Evolutionary conservation across 2,113 vertebrate genomes (phyloP), one percentile per base, ranked within the genome.

Genomic region (Taurulus bubalis): DNA sequence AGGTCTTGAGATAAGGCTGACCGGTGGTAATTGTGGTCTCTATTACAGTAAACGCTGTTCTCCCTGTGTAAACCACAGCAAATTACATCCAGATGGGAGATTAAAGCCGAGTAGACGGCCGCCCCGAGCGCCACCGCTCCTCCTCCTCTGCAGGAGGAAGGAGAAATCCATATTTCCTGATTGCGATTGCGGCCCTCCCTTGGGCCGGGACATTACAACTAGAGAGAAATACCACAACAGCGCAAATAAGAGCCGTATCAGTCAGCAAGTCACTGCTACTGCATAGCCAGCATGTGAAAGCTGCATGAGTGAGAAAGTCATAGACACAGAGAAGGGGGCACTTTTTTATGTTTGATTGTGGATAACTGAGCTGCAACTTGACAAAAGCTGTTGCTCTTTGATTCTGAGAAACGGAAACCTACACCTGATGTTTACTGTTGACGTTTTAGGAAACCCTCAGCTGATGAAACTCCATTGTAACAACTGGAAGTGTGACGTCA

Each of bases 61-160:
- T 94, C 92, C 86, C 91, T 91, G 84, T 95, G 92, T 95, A 95
- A 95, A 95, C 92, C 87, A 94, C 84, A 94, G 87, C 91, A 95
- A 95, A 96, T 95, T 94, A 94, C 94, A 88, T 92, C 94, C 94
- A 96, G 94, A 96, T 96, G 95, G 82, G 87, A 96, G 95, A 96
- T 96, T 95, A 95, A 95, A 95, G 94, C 87, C 84, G 89, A 92
- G 92, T 83, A 92, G 92, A 95, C 84, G 79, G 91, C 87, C 88
- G 94, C 94, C 94, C 85, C 74, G 11, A 94, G 94, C 93, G 66
- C 90, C 86, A 74, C 91, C 75, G 62, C 90, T 90, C 83, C 90
- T 83, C 78, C 87, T 86, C 80, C 84, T 82, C 88, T 75, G 15
- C 81, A 79, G 80, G 82, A 94, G 94, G 94, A 94, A 95, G 92